Conservation (phyloP, 2,113 vertebrate genomes). For the Pseudopodoces humilis region DNA sequence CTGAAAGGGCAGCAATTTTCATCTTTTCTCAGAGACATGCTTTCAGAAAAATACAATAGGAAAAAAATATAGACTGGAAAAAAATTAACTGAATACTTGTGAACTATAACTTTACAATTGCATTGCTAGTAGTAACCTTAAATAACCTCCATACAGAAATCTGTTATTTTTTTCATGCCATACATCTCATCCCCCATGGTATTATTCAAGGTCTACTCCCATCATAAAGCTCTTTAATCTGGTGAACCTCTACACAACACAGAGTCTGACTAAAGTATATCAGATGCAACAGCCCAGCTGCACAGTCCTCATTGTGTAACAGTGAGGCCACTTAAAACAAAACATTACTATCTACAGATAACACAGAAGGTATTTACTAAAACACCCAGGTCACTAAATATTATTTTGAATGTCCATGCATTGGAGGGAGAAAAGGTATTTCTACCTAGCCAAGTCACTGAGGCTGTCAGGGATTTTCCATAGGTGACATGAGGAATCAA, state of each 20-base stretch:
- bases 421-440: neutral
- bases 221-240: neutral
- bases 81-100: neutral
- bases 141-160: neutral
- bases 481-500: neutral
- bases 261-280: neutral
- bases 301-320: neutral
- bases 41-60: neutral
- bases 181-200: neutral
- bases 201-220: neutral
- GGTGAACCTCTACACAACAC: neutral
- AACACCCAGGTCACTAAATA: neutral
- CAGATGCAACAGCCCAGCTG: neutral
- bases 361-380: neutral
- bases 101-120: neutral
- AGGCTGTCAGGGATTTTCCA: neutral
- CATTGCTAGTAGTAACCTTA: neutral
- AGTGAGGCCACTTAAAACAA: neutral
- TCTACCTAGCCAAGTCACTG: neutral
- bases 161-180: neutral
- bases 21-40: neutral
- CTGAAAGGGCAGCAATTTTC: neutral
- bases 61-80: neutral
- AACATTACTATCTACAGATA: neutral
- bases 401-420: neutral